Conservation (phyloP, 2,888 invertebrate genomes). For the Acanthosepion esculentum region DNA sequence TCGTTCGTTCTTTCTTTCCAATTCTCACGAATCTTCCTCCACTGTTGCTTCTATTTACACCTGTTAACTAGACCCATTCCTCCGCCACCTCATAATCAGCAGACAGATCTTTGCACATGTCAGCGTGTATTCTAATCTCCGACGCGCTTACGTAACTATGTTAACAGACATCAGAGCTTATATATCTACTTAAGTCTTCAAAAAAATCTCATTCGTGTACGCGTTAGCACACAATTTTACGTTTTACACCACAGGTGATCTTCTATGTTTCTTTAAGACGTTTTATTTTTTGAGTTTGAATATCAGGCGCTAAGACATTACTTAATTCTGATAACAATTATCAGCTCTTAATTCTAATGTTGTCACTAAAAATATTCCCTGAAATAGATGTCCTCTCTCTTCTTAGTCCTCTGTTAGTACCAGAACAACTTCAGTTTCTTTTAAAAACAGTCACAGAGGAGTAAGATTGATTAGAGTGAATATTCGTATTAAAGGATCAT, state of each 20-base stretch:
- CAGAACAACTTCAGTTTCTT: no score
- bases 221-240: background rate
- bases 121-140: background rate
- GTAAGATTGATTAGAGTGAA: no score
- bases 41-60: background rate
- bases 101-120: background rate
- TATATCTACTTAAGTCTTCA: background rate
- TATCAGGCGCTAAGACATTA: background rate
- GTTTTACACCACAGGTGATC: no score
- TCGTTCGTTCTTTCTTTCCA: background rate
- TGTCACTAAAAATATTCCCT: no score
- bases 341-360: background rate
- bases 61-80: background rate
- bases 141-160: background rate
- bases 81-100: background rate
- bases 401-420: no score
- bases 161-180: constrained; percentile 33
- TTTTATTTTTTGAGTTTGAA: no score
- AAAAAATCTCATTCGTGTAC: background rate
- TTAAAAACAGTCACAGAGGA: no score
- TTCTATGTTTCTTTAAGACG: no score
- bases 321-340: background rate
- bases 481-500: no score
- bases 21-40: background rate
- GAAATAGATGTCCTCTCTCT: no score